Evolutionary conservation across 2,797 vertebrate genomes (phyloP).

Genomic region (Falco naumanni): DNA sequence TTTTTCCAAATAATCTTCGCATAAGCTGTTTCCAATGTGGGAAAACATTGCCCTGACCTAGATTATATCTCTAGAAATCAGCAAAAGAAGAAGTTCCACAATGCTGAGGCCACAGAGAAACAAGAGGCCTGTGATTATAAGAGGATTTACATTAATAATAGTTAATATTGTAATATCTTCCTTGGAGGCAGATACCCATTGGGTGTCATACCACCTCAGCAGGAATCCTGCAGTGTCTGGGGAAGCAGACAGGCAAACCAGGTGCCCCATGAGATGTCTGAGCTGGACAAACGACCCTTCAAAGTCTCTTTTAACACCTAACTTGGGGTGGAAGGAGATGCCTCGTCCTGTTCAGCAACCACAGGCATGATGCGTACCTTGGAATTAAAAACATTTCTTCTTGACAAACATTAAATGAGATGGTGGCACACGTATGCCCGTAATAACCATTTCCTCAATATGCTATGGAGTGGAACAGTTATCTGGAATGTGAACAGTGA

Average conservation of each 20-base stretch:
- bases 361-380: not conserved
- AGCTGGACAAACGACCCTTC: not conserved
- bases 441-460: not conserved
- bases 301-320: not conserved
- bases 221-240: not conserved
- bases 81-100: not conserved
- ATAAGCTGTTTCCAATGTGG: not conserved
- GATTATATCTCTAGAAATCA: not conserved
- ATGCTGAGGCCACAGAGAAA: not conserved
- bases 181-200: not conserved
- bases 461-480: not conserved
- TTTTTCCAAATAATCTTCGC: not conserved
- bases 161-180: not conserved
- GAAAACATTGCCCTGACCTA: not conserved
- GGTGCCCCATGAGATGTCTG: not conserved
- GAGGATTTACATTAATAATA: not conserved
- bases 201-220: not conserved
- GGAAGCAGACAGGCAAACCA: not conserved
- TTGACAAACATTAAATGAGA: not conserved
- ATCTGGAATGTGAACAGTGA: not conserved
- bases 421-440: fast-evolving
- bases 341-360: not conserved
- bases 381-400: not conserved
- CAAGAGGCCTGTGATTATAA: not conserved
- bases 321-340: not conserved